These are phyloP conservation scores for Etheostoma cragini DNA, from an alignment of 2,113 vertebrate genomes.

Conservation along the genomic window DNA sequence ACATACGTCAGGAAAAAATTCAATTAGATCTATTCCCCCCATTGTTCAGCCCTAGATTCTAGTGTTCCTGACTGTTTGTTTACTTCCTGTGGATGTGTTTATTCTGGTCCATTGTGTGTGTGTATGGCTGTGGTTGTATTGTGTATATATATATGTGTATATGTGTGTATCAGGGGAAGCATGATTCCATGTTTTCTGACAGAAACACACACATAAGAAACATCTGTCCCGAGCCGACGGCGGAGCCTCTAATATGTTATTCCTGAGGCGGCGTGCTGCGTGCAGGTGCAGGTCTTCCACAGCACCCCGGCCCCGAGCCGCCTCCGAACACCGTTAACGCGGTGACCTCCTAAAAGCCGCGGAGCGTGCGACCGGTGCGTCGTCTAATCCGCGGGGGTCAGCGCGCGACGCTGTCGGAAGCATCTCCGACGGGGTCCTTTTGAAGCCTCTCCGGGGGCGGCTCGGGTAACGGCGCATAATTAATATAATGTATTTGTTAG, in stretches of 20 bases:
- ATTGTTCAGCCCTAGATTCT: too few relatives aligned
- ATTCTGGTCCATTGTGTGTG: background rate
- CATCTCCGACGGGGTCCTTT: slow-evolving; percentile 62
- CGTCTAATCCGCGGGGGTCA: slow-evolving; percentile 36
- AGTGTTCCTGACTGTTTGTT: background rate
- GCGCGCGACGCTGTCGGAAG: slow-evolving; percentile 45
- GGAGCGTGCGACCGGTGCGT: slow-evolving; percentile 41
- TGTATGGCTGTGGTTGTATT: background rate
- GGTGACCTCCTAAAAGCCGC: slow-evolving; percentile 60
- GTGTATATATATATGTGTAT: background rate
- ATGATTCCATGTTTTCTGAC: background rate
- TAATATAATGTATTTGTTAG: slow-evolving; percentile 80
- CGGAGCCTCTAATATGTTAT: background rate
- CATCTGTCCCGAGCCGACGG: background rate
- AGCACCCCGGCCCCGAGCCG: background rate
- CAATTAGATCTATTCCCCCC: too few relatives aligned
- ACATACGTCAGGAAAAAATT: too few relatives aligned
- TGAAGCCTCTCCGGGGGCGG: slow-evolving; percentile 70
- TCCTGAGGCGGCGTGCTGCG: background rate
- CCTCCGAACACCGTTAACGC: slow-evolving; percentile 51
- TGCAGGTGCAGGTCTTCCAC: slow-evolving; percentile 45
- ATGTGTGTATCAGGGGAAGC: background rate
- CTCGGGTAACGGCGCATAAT: slow-evolving; percentile 74
- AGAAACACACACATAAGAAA: background rate
- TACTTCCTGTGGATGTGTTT: background rate